Conservation (phyloP, 2,113 vertebrate species). For the Chitala chitala region DNA sequence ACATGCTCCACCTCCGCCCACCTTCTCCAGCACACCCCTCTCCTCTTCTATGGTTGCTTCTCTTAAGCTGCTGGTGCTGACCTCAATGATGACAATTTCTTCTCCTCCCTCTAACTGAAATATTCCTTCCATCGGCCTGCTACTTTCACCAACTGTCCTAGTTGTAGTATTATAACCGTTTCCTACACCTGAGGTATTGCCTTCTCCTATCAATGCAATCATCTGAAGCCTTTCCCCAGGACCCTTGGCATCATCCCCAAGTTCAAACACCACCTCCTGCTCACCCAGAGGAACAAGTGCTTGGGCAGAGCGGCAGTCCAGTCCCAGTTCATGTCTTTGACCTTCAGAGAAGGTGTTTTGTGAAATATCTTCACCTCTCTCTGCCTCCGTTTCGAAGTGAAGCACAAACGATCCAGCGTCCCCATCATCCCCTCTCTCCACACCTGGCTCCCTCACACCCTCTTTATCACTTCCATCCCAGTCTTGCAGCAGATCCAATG, state of each 20-base stretch:
- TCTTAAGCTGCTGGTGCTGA: constrained; percentile 63
- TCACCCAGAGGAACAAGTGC: constrained; percentile 54
- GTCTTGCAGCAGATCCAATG: constrained; percentile 54
- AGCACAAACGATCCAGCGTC: constrained; percentile 59
- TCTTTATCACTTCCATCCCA: constrained; percentile 54
- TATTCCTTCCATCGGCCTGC: constrained; percentile 55
- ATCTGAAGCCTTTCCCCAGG: constrained; percentile 61
- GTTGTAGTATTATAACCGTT: constrained; percentile 32
- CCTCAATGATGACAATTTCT: constrained; percentile 71
- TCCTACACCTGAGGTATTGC: constrained; percentile 41
- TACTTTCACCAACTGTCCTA: constrained; percentile 34
- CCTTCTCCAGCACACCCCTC: constrained; percentile 38
- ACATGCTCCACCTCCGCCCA: constrained; percentile 41
- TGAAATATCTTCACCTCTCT: constrained; percentile 33
- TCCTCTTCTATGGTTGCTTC: constrained; percentile 49
- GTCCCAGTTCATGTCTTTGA: constrained; percentile 45
- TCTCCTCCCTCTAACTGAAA: constrained; percentile 65
- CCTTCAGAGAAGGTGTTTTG: constrained; percentile 42
- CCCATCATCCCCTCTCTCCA: constrained; percentile 34
- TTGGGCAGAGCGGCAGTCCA: constrained; percentile 54
- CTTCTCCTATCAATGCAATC: constrained; percentile 65
- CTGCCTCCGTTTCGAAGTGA: constrained; percentile 60
- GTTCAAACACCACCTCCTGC: constrained; percentile 65
- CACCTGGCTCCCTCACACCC: constrained; percentile 31
- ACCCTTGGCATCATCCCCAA: constrained; percentile 53